These are phyloP conservation scores for Penaeus indicus DNA, from an alignment of 1,140 invertebrate genomes.

Conservation along the genomic window DNA sequence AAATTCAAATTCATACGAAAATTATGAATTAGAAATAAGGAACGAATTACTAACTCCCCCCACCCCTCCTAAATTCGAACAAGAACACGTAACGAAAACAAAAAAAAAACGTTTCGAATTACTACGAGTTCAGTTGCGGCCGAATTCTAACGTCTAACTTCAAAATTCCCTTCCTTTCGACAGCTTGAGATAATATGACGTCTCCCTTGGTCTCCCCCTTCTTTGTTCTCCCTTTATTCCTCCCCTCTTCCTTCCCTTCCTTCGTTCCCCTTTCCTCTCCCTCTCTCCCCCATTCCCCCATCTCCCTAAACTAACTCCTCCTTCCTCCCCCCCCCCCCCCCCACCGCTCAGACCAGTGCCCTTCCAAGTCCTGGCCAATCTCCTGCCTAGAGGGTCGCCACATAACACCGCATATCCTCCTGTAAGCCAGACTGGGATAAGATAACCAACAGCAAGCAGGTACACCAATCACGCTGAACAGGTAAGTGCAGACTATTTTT, in stretches of 20 bases:
- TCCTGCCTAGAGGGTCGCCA: not conserved
- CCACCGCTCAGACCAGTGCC: not conserved
- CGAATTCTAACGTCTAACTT: not conserved
- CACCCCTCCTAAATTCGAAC: too few relatives aligned
- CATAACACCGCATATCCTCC: not conserved
- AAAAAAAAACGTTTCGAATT: too few relatives aligned
- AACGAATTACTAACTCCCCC: too few relatives aligned
- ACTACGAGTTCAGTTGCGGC: too few relatives aligned
- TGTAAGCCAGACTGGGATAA: not conserved
- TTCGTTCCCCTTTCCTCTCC: not conserved
- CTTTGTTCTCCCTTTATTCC: not conserved
- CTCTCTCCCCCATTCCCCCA: not conserved
- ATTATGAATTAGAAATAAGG: too few relatives aligned
- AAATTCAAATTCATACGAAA: too few relatives aligned
- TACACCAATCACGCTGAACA: too few relatives aligned
- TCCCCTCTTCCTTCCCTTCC: not conserved
- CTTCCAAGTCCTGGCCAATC: not conserved
- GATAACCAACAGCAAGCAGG: too few relatives aligned
- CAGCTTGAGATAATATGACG: not conserved
- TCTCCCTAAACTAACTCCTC: not conserved
- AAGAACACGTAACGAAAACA: too few relatives aligned
- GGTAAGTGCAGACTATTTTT: too few relatives aligned
- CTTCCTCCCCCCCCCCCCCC: not conserved
- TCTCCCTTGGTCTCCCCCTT: not conserved
- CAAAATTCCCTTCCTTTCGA: not conserved